Evolutionary conservation across 2,113 vertebrate species (phyloP).

Genomic region (Cromileptes altivelis): DNA sequence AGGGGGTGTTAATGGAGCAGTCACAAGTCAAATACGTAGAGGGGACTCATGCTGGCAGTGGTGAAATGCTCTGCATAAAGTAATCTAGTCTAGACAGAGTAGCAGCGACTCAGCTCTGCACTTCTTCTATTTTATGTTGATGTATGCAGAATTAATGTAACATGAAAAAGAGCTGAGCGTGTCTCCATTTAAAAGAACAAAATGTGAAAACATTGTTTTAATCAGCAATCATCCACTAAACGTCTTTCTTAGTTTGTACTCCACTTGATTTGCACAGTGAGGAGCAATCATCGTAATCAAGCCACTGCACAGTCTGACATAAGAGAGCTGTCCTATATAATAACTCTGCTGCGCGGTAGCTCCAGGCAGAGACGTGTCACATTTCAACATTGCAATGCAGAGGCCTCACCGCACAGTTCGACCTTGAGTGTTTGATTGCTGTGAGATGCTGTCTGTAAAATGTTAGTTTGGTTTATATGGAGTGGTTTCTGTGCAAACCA

Average conservation of each 20-base stretch:
- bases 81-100: background rate
- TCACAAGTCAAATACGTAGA: background rate
- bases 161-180: background rate
- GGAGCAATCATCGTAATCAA: background rate
- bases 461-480: slow-evolving; percentile 1
- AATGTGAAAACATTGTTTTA: background rate
- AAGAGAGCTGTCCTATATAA: background rate
- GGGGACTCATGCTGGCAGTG: background rate
- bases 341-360: slow-evolving; percentile 6
- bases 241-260: background rate
- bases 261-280: slow-evolving; percentile 2
- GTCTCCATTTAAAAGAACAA: background rate
- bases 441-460: background rate
- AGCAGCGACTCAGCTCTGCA: background rate
- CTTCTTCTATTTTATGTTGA: background rate
- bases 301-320: background rate
- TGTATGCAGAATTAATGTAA: background rate
- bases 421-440: background rate
- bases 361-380: background rate
- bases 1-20: background rate
- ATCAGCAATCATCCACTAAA: background rate
- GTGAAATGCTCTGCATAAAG: background rate
- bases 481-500: background rate
- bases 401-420: background rate
- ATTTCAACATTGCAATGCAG: background rate